Percentiles rank a stretch among this genome's conserved stretches.
Evolutionary conservation across 2,888 invertebrate genomes (phyloP).

Genomic region (Ornithoptera alexandrae): DNA sequence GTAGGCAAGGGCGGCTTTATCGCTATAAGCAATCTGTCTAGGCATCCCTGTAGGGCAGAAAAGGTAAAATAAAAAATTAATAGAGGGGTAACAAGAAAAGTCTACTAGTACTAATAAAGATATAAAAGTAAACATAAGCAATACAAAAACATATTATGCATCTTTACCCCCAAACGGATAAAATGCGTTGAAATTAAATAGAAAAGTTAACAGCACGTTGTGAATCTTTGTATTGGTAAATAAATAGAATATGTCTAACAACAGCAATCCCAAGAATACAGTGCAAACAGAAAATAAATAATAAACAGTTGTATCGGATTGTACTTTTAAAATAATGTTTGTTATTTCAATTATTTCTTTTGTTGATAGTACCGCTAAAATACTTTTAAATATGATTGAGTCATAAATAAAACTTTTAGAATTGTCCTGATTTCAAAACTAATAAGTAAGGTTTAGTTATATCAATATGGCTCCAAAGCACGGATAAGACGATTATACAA

Average conservation of each 20-base stretch:
- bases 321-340: background rate
- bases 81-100: too few species aligned
- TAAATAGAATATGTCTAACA: conserved; percentile 25
- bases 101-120: too few species aligned
- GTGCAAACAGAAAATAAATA: conserved; percentile 13
- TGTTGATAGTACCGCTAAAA: background rate
- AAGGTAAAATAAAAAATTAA: too few species aligned
- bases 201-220: background rate
- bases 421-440: background rate
- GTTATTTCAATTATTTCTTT: background rate
- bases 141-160: background rate
- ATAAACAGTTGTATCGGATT: background rate
- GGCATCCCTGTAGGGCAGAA: too few species aligned
- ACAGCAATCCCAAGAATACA: conserved; percentile 15
- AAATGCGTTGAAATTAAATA: background rate
- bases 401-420: background rate
- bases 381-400: background rate
- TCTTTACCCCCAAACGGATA: background rate
- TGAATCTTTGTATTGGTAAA: conserved; percentile 15
- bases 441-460: background rate
- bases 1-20: too few species aligned
- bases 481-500: conserved; percentile 4
- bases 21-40: too few species aligned
- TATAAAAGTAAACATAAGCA: too few species aligned
- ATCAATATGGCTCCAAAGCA: conserved; percentile 6